Evolutionary conservation across 2,797 vertebrate species (phyloP).

Genomic region (Oophaga sylvatica): DNA sequence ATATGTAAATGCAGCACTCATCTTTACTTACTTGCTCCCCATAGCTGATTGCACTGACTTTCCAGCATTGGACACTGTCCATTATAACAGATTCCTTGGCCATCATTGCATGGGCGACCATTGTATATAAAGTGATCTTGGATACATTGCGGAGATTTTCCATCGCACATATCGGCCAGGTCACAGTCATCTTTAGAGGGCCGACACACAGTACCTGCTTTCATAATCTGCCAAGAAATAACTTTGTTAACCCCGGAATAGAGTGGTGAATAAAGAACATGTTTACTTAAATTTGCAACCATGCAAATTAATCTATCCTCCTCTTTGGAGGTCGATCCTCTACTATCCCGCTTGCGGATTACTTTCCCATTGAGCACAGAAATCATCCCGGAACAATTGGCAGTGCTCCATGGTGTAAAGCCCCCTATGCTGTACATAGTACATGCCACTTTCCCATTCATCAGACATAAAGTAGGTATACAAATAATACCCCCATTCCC

Average conservation of each 20-base stretch:
- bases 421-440: constrained; percentile 16
- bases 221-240: constrained; percentile 72
- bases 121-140: constrained; percentile 83
- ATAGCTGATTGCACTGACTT: constrained; percentile 80
- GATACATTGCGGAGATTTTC: constrained; percentile 75
- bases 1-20: no score
- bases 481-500: background rate
- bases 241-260: background rate
- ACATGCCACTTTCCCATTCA: background rate
- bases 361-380: no score
- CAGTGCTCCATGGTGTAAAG: background rate
- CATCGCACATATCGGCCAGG: constrained; percentile 86
- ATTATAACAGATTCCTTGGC: constrained; percentile 80
- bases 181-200: constrained; percentile 81
- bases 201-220: constrained; percentile 76
- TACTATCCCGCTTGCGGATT: no score
- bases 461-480: background rate
- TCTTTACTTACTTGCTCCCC: constrained; percentile 77
- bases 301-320: no score
- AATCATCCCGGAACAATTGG: no score
- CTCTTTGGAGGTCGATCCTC: no score
- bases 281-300: background rate
- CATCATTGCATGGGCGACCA: constrained; percentile 78
- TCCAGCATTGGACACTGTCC: constrained; percentile 82
- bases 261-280: background rate